Evolutionary conservation across 2,797 vertebrate species (phyloP).

Genomic region (Avahi laniger): DNA sequence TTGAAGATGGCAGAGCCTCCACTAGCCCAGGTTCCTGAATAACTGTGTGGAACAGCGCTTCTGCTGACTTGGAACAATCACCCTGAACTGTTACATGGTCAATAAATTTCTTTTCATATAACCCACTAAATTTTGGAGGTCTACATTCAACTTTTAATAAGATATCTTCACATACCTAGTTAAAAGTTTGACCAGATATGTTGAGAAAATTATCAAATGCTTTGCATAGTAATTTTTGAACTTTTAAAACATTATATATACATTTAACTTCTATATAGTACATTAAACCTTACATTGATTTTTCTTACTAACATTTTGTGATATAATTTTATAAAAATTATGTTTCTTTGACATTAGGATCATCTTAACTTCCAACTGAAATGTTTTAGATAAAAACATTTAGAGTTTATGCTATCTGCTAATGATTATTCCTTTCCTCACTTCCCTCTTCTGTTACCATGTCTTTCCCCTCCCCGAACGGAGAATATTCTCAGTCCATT

Average conservation of each 20-base stretch:
- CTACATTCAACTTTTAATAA: neutral
- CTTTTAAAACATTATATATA: neutral
- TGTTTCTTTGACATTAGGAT: neutral
- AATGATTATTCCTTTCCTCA: neutral
- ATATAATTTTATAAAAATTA: neutral
- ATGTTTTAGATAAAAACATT: neutral
- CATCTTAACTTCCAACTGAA: neutral
- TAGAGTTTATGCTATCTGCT: neutral
- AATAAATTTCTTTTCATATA: neutral
- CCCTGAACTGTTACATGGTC: neutral
- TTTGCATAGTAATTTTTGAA: neutral
- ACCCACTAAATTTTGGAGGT: neutral
- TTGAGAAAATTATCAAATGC: neutral
- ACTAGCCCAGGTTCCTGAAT: neutral
- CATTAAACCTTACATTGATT: neutral
- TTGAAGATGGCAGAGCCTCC: neutral
- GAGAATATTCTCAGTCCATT: too few relatives aligned
- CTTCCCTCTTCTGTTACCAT: neutral
- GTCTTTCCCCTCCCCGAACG: rapidly evolving
- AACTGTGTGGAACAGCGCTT: neutral
- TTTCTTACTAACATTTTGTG: neutral
- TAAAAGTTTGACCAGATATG: neutral
- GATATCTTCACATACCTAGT: neutral
- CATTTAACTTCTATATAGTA: neutral
- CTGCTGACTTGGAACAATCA: neutral